phyloP scores from a whole-genome alignment of 2,113 vertebrate genomes.

The Pteronura brasiliensis region DNA sequence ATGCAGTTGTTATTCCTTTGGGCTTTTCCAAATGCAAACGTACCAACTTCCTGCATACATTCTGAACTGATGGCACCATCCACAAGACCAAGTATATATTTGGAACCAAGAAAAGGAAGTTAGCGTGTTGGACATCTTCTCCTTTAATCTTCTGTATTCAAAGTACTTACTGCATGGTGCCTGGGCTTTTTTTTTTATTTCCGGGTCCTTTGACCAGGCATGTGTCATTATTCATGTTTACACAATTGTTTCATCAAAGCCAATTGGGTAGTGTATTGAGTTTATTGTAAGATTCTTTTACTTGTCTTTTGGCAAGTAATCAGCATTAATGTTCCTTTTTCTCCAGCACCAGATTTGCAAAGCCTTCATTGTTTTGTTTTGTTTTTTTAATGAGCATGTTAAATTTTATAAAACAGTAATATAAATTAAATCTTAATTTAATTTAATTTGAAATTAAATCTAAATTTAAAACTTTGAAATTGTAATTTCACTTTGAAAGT shows the following conservation, averaged over 20 bases:
- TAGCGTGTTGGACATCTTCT: background rate
- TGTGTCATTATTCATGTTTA: background rate
- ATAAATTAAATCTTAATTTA: slow-evolving; percentile 7
- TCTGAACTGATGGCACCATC: background rate
- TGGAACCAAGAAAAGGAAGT: background rate
- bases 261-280: background rate
- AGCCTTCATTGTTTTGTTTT: background rate
- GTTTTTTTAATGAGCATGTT: background rate
- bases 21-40: background rate
- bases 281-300: slow-evolving; percentile 36
- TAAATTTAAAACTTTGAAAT: slow-evolving; percentile 9
- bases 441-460: background rate
- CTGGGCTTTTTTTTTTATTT: background rate
- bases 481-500: slow-evolving; percentile 21
- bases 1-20: background rate
- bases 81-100: background rate
- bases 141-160: slow-evolving; percentile 14
- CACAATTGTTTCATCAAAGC: slow-evolving; percentile 1
- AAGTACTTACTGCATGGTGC: background rate
- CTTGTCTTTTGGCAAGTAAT: background rate
- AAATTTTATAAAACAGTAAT: slow-evolving; percentile 12
- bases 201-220: background rate
- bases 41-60: background rate
- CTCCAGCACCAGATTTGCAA: background rate
- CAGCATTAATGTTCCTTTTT: background rate